Evolutionary conservation across 1,140 invertebrate species (phyloP), one percentile per base, ranked within the genome.

Genomic region (Pseudomyrmex gracilis): DNA sequence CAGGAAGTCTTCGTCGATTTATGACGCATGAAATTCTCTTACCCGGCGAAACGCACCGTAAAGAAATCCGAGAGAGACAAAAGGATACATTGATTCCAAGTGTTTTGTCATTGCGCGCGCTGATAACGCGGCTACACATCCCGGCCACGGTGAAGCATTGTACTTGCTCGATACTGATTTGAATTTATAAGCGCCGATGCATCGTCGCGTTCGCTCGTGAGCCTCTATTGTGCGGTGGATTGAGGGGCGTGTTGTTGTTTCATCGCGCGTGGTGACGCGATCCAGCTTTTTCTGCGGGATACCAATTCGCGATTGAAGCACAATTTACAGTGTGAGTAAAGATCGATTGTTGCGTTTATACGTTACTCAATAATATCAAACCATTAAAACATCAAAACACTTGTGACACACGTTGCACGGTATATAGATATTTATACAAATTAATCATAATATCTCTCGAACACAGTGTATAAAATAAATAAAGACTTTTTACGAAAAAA

Each of bases 1-100:
- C 82, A 84, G 83, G 85, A 87, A 89, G 85, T 89, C 78, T 57
- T 20, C 22, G 43, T 17, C 67, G 85, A 89, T 89, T 87, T 78
- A 82, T 77, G 77, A 85, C 57, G 73, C 83, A 67, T 43, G 66
- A 83, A 76, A 85, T 82, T 71, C 43, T 49, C 58, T 15, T 4
- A 20, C 9, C 24, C 4, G 15, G 7, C 47, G 20, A n/a, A 49
- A 67, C 55, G 13, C 17, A 51, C 12, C 47, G 43, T 57, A 47
- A 58, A 51, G 60, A 57, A 51, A n/a, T n/a, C n/a, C 13, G 20
- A 47, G 24, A 4, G 83, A 73, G 15, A 83, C 49, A 85, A 67
- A 57, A 73, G 47, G 64, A 34, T 55, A 47, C 15, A 60, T 22
- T 71, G 87, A 88, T 73, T 67, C 64, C 45, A 82, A 60, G 60